phyloP scores from a whole-genome alignment of 2,797 vertebrate species.

The Liparis tanakae region DNA sequence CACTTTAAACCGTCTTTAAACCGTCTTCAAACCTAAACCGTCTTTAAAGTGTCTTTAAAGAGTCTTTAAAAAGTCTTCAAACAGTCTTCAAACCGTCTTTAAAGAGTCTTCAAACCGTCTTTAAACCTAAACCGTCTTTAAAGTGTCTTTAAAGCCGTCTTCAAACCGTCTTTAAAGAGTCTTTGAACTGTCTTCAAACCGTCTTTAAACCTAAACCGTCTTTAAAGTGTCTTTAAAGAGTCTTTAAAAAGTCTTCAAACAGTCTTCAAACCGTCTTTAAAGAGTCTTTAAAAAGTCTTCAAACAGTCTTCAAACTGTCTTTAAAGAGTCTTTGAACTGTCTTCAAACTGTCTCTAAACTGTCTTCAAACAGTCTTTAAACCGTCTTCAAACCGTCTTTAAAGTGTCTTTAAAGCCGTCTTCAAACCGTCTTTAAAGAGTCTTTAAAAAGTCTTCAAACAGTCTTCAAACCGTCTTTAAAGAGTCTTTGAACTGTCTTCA shows the following conservation, averaged over 20 bases:
- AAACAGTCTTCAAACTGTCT: constrained; percentile 5
- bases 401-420: neutral
- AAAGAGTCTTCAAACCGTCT: neutral
- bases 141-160: neutral
- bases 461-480: neutral
- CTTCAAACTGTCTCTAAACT: constrained; percentile 3
- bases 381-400: neutral
- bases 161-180: constrained; percentile 1
- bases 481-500: neutral
- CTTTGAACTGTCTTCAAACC: constrained; percentile 4
- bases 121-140: too few relatives aligned
- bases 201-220: neutral
- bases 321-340: neutral
- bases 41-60: constrained; percentile 4
- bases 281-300: neutral
- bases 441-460: too few relatives aligned
- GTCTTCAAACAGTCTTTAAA: too few relatives aligned
- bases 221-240: constrained; percentile 5
- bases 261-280: neutral
- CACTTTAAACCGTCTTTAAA: constrained; percentile 3
- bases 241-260: too few relatives aligned
- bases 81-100: neutral
- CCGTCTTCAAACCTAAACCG: neutral
- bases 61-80: too few relatives aligned
- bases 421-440: constrained; percentile 1